Conservation (phyloP, 1,140 invertebrate species). For the Lepidurus packardi region DNA sequence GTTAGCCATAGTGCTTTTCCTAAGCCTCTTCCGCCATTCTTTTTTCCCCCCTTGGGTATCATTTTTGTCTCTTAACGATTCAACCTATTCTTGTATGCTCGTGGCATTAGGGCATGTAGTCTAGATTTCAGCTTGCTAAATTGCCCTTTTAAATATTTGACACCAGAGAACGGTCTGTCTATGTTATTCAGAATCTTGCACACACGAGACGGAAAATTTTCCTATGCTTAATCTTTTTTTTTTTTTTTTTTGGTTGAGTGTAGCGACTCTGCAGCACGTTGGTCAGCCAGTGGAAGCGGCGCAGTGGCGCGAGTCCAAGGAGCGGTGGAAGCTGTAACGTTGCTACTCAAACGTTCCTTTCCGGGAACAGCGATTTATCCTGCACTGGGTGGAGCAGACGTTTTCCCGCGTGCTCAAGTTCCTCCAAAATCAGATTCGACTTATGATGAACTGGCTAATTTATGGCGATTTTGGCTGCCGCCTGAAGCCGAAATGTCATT, state of each 20-base stretch:
- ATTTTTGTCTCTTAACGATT: too few species aligned
- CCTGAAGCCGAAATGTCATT: conserved; percentile 70
- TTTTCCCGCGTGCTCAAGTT: conserved; percentile 41
- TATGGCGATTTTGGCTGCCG: conserved; percentile 75
- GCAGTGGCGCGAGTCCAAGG: conserved; percentile 27
- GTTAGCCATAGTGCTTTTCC: neutral
- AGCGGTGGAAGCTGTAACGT: conserved; percentile 51
- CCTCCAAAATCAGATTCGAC: conserved; percentile 38
- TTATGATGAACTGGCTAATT: conserved; percentile 57
- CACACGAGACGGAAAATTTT: neutral
- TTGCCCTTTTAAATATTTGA: too few species aligned
- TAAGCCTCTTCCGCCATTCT: neutral
- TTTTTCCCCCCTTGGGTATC: neutral
- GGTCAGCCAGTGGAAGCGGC: conserved; percentile 24
- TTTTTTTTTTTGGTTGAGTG: neutral
- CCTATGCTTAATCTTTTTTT: neutral
- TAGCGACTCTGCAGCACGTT: conserved; percentile 33
- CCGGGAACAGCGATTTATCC: conserved; percentile 75
- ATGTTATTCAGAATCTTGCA: too few species aligned
- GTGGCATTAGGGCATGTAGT: too few species aligned
- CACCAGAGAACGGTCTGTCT: too few species aligned
- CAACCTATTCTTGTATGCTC: too few species aligned
- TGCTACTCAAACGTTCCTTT: conserved; percentile 66
- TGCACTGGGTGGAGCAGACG: conserved; percentile 69
- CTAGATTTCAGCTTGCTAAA: too few species aligned